A percentile compares a stretch with the other conserved stretches of the same genome.
Evolutionary conservation across 1,140 invertebrate species (phyloP).

Genomic region (Bombus haemorrhoidalis): DNA sequence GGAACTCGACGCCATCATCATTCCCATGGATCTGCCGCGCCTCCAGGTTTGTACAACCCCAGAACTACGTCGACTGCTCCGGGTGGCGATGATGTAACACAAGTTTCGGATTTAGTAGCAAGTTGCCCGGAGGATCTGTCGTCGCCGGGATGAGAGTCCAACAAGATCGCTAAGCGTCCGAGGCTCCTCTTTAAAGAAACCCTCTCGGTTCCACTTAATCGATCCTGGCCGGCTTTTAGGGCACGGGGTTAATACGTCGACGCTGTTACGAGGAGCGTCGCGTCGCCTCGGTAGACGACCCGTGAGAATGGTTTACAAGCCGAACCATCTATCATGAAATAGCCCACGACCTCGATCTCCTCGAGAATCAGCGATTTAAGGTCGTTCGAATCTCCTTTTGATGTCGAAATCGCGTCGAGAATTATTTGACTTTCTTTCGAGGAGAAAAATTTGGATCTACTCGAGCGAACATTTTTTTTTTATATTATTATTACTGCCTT

Average conservation of each 20-base stretch:
- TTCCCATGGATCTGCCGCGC: conserved; percentile 29
- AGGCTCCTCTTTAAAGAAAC: conserved; percentile 66
- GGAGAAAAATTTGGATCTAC: too few species aligned
- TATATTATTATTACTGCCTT: neutral
- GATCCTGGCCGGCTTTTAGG: conserved; percentile 58
- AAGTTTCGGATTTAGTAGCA: conserved; percentile 62
- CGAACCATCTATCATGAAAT: conserved; percentile 47
- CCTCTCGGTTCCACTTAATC: conserved; percentile 66
- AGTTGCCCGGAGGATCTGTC: conserved; percentile 59
- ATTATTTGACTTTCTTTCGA: neutral
- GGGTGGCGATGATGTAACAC: conserved; percentile 41
- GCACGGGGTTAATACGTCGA: conserved; percentile 28
- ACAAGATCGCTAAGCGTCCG: conserved; percentile 64
- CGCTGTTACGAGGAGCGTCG: neutral
- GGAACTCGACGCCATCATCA: conserved; percentile 15
- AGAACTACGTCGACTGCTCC: conserved; percentile 53
- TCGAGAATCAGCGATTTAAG: conserved; percentile 15
- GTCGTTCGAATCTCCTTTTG: neutral
- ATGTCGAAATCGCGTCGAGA: neutral
- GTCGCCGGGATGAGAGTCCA: conserved; percentile 54
- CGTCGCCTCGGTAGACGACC: neutral
- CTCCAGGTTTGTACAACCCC: conserved; percentile 39
- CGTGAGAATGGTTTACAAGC: conserved; percentile 35
- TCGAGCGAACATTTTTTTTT: neutral
- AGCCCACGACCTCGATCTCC: neutral